A percentile compares a stretch with the other conserved stretches of the same genome.
Conservation (phyloP, 2,888 invertebrate species). For the Chouioia cunea region DNA sequence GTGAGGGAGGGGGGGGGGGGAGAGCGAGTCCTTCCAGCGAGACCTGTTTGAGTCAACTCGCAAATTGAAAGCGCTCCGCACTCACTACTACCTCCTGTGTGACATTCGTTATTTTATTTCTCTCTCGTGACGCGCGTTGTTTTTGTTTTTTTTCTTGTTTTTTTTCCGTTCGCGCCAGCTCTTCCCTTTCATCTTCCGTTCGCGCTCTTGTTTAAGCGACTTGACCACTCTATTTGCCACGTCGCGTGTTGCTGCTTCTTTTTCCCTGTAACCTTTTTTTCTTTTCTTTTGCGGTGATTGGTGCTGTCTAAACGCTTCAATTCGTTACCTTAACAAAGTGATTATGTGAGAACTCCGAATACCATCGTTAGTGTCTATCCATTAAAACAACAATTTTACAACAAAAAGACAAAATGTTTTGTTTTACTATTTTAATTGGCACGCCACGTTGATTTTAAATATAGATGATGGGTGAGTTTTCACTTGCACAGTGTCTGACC, state of each 20-base stretch:
- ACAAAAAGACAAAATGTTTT: too few relatives aligned
- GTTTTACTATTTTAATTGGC: too few relatives aligned
- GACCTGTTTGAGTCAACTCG: conserved; percentile 59
- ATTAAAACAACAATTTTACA: too few relatives aligned
- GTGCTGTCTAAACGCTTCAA: too few relatives aligned
- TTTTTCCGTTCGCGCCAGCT: conserved; percentile 13
- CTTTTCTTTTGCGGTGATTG: too few relatives aligned
- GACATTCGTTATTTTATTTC: conserved; percentile 17
- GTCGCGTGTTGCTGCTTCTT: background rate
- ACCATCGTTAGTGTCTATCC: too few relatives aligned
- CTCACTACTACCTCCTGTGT: conserved; percentile 31
- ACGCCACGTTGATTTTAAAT: too few relatives aligned
- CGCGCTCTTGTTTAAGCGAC: conserved; percentile 27
- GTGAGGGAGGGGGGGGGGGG: conserved; percentile 3
- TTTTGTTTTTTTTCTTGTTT: conserved; percentile 12
- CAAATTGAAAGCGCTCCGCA: conserved; percentile 58
- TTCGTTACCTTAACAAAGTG: too few relatives aligned
- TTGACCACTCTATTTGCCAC: conserved; percentile 6
- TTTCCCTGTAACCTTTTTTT: background rate
- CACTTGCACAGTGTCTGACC: too few relatives aligned
- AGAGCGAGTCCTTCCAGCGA: conserved; percentile 51
- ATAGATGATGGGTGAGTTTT: too few relatives aligned
- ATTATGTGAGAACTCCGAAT: too few relatives aligned
- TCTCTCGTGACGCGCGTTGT: background rate
- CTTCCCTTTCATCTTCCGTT: conserved; percentile 33